Conservation (phyloP, 2,888 invertebrate species). For the Eueremaeus valkanovi region DNA sequence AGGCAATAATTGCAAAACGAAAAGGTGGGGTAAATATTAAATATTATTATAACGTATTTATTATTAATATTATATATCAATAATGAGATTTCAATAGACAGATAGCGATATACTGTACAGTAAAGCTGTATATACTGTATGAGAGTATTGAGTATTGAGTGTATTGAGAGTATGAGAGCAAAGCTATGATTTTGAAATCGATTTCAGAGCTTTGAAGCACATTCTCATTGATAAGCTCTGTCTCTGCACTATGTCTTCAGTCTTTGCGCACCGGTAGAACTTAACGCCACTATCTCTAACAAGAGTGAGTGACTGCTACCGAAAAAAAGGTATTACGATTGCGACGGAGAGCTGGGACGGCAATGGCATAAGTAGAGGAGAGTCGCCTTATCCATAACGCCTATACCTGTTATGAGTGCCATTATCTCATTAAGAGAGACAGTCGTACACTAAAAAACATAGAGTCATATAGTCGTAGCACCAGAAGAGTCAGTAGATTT, state of each 20-base stretch:
- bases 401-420: constrained; percentile 15
- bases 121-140: too few species aligned
- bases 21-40: constrained; percentile 8
- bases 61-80: not conserved
- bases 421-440: constrained; percentile 21
- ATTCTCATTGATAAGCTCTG: not conserved
- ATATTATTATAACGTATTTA: not conserved
- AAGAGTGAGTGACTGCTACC: constrained; percentile 24
- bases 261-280: constrained; percentile 10
- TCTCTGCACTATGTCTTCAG: too few species aligned
- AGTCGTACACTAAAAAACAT: constrained; percentile 2
- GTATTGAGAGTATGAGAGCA: too few species aligned
- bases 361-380: too few species aligned
- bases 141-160: too few species aligned
- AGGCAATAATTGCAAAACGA: constrained; percentile 2
- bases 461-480: not conserved
- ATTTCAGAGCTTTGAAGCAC: not conserved
- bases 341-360: not conserved
- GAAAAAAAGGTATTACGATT: constrained; percentile 20
- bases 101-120: too few species aligned
- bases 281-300: constrained; percentile 7
- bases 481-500: too few species aligned
- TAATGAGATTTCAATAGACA: not conserved
- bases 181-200: not conserved
- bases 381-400: constrained; percentile 14